Base-by-base conservation (phyloP, 30 jellyfish, hydroid and myxozoan species). In the Clytia hemisphaerica region DNA sequence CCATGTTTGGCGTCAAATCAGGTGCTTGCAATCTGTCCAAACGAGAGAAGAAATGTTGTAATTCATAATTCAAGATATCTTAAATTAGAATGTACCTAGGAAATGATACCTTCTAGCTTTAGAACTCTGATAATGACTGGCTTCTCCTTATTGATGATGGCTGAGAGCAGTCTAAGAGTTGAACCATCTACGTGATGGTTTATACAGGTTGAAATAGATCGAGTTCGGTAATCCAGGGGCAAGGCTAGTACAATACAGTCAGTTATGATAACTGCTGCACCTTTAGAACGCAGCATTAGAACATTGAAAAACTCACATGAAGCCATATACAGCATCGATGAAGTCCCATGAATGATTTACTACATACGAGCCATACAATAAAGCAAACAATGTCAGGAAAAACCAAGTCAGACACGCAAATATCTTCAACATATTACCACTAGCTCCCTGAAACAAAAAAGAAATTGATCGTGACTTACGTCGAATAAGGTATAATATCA, bases 1-100 rank as follows among this genome's bases (percentile, higher is more conserved):
- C 98, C 85, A 89, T 76, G 64, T 89, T 89, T 40, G 98, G 98
- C 1, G 95, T 78, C 42, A 89, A 87, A 63, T 89, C 98, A 0
- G 93, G 83, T 30, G 73, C 98, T 9, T 38, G 35, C 53, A 81
- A 61, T 45, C 98, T 89, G 54, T 42, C n/a, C 53, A 42, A 42
- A 74, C 12, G 40, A 57, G 18, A 58, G 31, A 35, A 67, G 35
- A 25, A 38, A 7, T 21, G 21, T 34, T 5, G 3, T 34, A 63
- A 63, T 9, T 7, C 12, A 9, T 51, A 14, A 26, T n/a, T 53
- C 67, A 12, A 0, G 0, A n/a, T 15, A 0, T 16, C 16, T 1
- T 53, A n/a, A 53, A 16, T 53, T 18, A 18, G 21, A 53, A 25
- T 24, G 15, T 14, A 12, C 0, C 15, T 12, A 16, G 22, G 22